Percentiles rank a stretch among this genome's conserved stretches.
phyloP scores from a whole-genome alignment of 2,888 invertebrate genomes.

The Holacanthella duospinosa region DNA sequence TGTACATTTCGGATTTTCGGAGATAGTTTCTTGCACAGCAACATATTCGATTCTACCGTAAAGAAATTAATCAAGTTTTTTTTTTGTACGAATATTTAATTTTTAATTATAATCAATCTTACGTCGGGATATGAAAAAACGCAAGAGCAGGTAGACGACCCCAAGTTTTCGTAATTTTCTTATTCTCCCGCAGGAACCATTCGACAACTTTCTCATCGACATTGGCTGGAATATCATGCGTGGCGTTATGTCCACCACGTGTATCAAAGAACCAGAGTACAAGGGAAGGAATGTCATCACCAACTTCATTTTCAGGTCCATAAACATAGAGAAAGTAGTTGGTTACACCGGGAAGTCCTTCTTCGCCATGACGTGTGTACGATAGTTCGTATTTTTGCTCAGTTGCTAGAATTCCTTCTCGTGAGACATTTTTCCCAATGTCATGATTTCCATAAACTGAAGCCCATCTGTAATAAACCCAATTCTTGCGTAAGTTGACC shows the following conservation, averaged over 20 bases:
- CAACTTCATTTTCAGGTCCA: background rate
- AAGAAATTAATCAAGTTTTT: background rate
- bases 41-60: constrained; percentile 13
- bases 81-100: background rate
- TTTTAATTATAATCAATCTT: background rate
- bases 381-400: constrained; percentile 11
- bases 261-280: constrained; percentile 20
- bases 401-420: constrained; percentile 13
- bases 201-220: constrained; percentile 14
- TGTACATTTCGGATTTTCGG: constrained; percentile 9
- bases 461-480: constrained; percentile 16
- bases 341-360: constrained; percentile 11
- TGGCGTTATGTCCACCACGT: constrained; percentile 16
- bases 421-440: constrained; percentile 13
- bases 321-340: constrained; percentile 18
- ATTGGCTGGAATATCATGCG: constrained; percentile 12
- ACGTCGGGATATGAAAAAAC: constrained; percentile 21
- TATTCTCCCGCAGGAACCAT: constrained; percentile 12
- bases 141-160: constrained; percentile 16
- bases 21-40: constrained; percentile 15
- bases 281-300: constrained; percentile 10
- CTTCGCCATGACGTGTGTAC: constrained; percentile 12
- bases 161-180: constrained; percentile 9
- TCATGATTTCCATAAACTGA: constrained; percentile 21
- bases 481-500: no score